Base-by-base conservation (phyloP, 2,888 invertebrate genomes). In the Hecatera dysodea region DNA sequence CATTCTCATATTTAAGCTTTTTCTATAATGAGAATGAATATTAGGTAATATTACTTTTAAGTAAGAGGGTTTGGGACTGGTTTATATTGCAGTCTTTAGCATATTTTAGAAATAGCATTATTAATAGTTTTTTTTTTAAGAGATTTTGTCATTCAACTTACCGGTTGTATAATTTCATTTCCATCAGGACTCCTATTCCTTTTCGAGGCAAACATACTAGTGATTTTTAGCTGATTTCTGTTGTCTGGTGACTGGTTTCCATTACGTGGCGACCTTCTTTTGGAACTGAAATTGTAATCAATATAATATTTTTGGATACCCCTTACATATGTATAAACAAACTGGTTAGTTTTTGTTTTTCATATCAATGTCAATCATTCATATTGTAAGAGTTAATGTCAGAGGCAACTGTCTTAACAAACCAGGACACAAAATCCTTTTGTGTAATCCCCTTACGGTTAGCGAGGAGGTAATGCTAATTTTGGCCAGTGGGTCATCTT, bases 151-250 rank as follows among this genome's bases (percentile, higher is more conserved):
- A 50, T 56, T 15, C 15, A 56, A 61, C 78, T 75, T 77, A 85
- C 84, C 8, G 76, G 78, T 17, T 70, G 60, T 11, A 12, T 73
- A 11, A 55, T 36, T 53, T 67, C 62, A 5, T 59, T 39, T 8
- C 39, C 62, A 4, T 68, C 75, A 22, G 89, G 86, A 82, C 90
- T 91, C 79, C 90, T 87, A 68, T 74, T 87, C 48, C 93, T 87
- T 81, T 93, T 93, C 7, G 77, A 62, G 44, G 87, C 71, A 79
- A 93, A 92, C 88, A 93, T 91, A 70, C 80, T 88, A 4, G 88
- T 89, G 56, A 93, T 91, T 85, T 87, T 90, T 62, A 87, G 69
- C 76, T 93, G 93, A 75, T 87, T 44, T 42, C 72, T 52, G 44
- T 27, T 74, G 27, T 17, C 48, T 24, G 72, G 71, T 9, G 66